A percentile compares a stretch with the other conserved stretches of the same genome.
phyloP scores from a whole-genome alignment of 2,888 invertebrate species.

The Hydraecia micacea region DNA sequence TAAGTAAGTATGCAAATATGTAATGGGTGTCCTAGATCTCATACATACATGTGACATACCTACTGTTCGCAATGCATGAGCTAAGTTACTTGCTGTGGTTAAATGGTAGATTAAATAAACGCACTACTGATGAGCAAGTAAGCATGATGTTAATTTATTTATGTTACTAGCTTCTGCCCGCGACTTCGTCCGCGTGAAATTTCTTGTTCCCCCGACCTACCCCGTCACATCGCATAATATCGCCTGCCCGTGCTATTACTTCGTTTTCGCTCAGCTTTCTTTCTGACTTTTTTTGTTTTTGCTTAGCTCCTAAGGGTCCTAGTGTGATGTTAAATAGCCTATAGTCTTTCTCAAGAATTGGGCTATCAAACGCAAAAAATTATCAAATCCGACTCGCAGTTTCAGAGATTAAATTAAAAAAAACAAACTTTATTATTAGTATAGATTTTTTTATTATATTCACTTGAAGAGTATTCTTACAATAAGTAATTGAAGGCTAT shows the following conservation, averaged over 20 bases:
- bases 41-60: constrained; percentile 19
- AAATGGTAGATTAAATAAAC: constrained; percentile 7
- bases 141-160: background rate
- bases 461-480: too few species aligned
- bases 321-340: background rate
- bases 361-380: too few species aligned
- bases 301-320: background rate
- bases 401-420: too few species aligned
- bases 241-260: background rate
- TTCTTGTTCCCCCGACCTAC: background rate
- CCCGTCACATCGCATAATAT: background rate
- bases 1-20: constrained; percentile 25
- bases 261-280: background rate
- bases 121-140: too few species aligned
- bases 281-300: background rate
- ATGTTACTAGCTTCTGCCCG: background rate
- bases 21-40: constrained; percentile 41
- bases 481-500: too few species aligned
- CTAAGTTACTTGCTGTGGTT: constrained; percentile 19
- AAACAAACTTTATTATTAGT: too few species aligned
- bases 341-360: background rate
- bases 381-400: too few species aligned
- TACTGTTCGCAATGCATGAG: constrained; percentile 16
- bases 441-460: too few species aligned
- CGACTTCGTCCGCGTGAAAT: background rate